Conservation (phyloP, 2,888 invertebrate species). For the Stenichneumon culpator region DNA sequence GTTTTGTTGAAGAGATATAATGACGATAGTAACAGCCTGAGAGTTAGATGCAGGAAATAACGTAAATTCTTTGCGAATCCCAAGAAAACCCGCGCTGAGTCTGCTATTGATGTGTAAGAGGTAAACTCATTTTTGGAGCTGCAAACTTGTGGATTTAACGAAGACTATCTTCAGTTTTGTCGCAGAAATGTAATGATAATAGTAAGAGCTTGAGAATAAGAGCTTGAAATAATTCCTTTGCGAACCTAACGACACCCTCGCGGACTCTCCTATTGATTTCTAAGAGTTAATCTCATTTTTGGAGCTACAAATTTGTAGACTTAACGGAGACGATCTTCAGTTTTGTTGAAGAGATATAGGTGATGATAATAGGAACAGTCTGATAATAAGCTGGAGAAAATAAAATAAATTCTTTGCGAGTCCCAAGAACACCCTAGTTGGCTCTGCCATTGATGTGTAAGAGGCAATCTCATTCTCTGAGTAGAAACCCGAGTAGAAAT, state of each 20-base stretch:
- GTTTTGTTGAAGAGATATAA: background rate
- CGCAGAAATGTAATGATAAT: background rate
- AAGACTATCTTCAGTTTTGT: conserved; percentile 1
- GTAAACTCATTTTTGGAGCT: too few relatives aligned
- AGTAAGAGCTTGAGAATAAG: background rate
- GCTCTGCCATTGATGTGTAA: too few relatives aligned
- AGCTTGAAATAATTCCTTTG: background rate
- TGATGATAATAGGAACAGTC: background rate
- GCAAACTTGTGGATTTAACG: conserved; percentile 15
- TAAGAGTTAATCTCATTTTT: too few relatives aligned
- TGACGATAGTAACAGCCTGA: background rate
- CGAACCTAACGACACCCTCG: too few relatives aligned
- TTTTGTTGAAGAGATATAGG: background rate
- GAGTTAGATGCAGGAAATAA: background rate
- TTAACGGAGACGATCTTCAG: conserved; percentile 2
- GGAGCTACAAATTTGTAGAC: background rate
- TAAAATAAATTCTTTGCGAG: background rate
- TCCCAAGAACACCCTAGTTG: too few relatives aligned
- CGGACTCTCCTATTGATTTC: too few relatives aligned
- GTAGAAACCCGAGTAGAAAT: too few relatives aligned
- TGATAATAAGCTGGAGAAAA: background rate
- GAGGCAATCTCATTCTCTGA: too few relatives aligned
- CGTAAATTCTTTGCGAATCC: background rate
- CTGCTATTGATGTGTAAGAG: too few relatives aligned
- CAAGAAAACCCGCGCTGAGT: too few relatives aligned